Evolutionary conservation across 2,888 invertebrate genomes (phyloP), one percentile per base, ranked within the genome.

Genomic region (Ashinkailepas kermadecensis): DNA sequence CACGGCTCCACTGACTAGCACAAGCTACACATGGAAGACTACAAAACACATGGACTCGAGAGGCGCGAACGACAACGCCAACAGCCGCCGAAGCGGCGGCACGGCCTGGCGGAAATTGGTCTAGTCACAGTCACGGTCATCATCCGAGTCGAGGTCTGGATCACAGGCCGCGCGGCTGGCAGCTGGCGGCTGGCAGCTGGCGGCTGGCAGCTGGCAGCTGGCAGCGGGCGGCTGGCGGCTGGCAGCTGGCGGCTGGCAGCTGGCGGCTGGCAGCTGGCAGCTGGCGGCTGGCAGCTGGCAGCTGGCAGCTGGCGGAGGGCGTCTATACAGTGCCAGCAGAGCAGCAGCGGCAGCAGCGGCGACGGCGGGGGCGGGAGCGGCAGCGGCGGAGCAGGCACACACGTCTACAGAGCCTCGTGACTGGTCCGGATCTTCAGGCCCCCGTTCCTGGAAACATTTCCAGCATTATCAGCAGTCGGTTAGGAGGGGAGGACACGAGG

Each of bases 361-460:
- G 25, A 23, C 67, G 67, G 25, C 67, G 21, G 39, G 39, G 39
- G 23, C 39, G 39, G 39, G 39, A 4, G 39, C 4, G 39, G 39
- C 39, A 39, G 39, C 39, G 70, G 62, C 18, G 62, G 1, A 39
- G 39, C 39, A 39, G 39, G 39, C 39, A 39, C 39, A 39, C 39
- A 39, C n/a, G 65, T n/a, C 65, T 65, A 74, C 18, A 74, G 6
- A 18, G 74, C 74, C 56, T 74, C 74, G 74, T 74, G 74, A 39
- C 74, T 74, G 74, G 74, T 74, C 8, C 74, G 74, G 56, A 74
- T 74, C 74, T 56, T 74, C 54, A 21, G 18, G 56, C 74, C 74
- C 3, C 74, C 74, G 56, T 74, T 74, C 74, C 74, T 74, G 74
- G 56, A 56, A 56, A 39, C 39, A 39, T 39, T 39, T 1, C 39